A percentile compares a stretch with the other conserved stretches of the same genome.
Evolutionary conservation across 1,140 invertebrate species (phyloP).

Genomic region (Tribolium madens): DNA sequence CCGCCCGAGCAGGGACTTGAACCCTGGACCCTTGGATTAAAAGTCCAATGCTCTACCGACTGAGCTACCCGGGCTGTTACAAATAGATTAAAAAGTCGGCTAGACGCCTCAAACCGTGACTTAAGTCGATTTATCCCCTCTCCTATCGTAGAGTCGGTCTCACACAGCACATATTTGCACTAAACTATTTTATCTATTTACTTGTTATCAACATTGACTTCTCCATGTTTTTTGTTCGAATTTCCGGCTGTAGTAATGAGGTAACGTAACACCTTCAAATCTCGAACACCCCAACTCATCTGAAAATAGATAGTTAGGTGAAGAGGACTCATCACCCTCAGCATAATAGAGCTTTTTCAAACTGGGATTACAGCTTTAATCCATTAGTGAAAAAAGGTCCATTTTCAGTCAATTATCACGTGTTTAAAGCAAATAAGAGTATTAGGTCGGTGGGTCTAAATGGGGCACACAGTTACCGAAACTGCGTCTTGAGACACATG

Average conservation of each 20-base stretch:
- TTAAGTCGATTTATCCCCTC: neutral
- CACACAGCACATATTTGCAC: neutral
- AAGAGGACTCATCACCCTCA: neutral
- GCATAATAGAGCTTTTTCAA: slow-evolving; percentile 4
- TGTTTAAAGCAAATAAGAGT: slow-evolving; percentile 40
- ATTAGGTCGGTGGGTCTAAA: slow-evolving; percentile 25
- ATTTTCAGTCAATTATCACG: slow-evolving; percentile 41
- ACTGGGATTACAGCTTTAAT: slow-evolving; percentile 10
- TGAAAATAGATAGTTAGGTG: neutral
- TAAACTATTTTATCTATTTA: neutral
- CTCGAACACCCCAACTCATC: neutral
- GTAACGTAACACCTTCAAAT: neutral
- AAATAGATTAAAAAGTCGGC: neutral
- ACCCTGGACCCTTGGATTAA: slow-evolving; percentile 84
- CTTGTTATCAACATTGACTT: neutral
- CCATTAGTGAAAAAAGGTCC: slow-evolving; percentile 15
- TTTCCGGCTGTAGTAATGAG: slow-evolving; percentile 4
- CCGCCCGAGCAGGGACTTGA: slow-evolving; percentile 84
- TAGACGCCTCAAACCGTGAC: neutral
- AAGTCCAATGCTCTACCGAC: slow-evolving; percentile 84
- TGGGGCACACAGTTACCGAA: slow-evolving; percentile 30
- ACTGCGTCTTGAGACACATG: slow-evolving; percentile 32
- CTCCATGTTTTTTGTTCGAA: neutral
- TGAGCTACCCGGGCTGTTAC: slow-evolving; percentile 78
- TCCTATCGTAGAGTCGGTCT: too few relatives aligned